Evolutionary conservation across 2,888 invertebrate genomes (phyloP), one percentile per base, ranked within the genome.

Genomic region (Trissoscelio sp.): DNA sequence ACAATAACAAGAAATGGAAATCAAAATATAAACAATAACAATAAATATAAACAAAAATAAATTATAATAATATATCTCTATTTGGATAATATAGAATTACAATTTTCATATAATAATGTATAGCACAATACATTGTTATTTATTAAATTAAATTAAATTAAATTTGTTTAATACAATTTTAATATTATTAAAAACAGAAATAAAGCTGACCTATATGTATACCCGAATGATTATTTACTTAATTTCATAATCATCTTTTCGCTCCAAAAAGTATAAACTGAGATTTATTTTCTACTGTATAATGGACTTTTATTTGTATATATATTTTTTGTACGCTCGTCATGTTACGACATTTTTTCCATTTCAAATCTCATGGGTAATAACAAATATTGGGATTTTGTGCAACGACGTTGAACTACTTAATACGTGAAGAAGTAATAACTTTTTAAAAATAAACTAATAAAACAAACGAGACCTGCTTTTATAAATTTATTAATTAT

Each of bases 361-460:
- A 58, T 39, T 58, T 58, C 57, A 22, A 37, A 58, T 58, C 57
- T 58, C 57, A 58, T 37, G 57, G 18, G 57, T 58, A 58, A 58
- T 58, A 58, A 58, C 39, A 39, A 58, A 16, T 58, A 58, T 58
- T 58, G 57, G 57, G 12, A 37, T 58, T 58, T 58, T 39, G 39
- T 58, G 37, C 57, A 58, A 39, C 57, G 39, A 58, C 12, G 57
- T 20, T 58, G 57, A 58, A 58, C 20, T 39, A 9, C 22, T 58
- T 58, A 39, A 7, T 22, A 58, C 16, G 12, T 39, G 20, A 6
- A n/a, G 11, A 3, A 11, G 39, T 58, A 58, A 58, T 58, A 58
- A 58, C 57, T 58, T 37, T 58, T 37, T n/a, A n/a, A 3, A 39
- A 39, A 39, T 14, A 14, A 39, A 39, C 39, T 39, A 53, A 24